Evolutionary conservation across 2,113 vertebrate species (phyloP), one percentile per base, ranked within the genome.

Genomic region (Lichenostomus cassidix): DNA sequence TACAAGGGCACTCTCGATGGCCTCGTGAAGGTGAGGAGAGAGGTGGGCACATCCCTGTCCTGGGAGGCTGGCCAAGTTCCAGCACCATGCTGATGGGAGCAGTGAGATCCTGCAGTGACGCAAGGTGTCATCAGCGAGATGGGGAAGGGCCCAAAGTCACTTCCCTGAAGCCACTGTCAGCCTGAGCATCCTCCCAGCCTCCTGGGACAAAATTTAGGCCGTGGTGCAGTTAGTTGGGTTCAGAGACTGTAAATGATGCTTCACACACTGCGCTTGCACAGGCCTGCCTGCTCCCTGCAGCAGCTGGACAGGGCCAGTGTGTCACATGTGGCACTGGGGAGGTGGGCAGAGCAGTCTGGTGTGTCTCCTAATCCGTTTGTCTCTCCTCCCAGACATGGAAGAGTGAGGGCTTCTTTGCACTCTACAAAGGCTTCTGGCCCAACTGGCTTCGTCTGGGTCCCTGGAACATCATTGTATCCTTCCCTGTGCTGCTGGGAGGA

Each of bases 391-490:
- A 99, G 98, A 99, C 99, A 2, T 99, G 99, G 99, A 99, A 97
- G 95, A 99, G 98, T 0, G 99, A 99, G 94, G 99, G 99, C 7
- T 99, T 99, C 98, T 99, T 99, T 50, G 99, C 99, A 10, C 99
- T 99, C 92, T 99, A 99, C 94, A 99, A 99, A 96, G 99, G 99
- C 35, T 99, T 99, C 97, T 99, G 99, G 99, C 99, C 99, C 29
- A 99, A 99, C 97, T 99, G 99, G 99, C 98, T 99, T 82, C 98
- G 99, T 67, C 98, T 99, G 8, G 99, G 99, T 12, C 99, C 99
- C 21, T 99, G 99, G 99, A 99, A 99, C 97, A 99, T 99, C 98
- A 99, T 99, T 6, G 99, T 99, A 99, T 99, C 99, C 99, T 99
- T 98, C 78, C 7, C 10, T 49, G 23, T n/a, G 56, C 46, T 78